Conservation (phyloP, 2,797 vertebrate genomes). For the Clarias pachynema region DNA sequence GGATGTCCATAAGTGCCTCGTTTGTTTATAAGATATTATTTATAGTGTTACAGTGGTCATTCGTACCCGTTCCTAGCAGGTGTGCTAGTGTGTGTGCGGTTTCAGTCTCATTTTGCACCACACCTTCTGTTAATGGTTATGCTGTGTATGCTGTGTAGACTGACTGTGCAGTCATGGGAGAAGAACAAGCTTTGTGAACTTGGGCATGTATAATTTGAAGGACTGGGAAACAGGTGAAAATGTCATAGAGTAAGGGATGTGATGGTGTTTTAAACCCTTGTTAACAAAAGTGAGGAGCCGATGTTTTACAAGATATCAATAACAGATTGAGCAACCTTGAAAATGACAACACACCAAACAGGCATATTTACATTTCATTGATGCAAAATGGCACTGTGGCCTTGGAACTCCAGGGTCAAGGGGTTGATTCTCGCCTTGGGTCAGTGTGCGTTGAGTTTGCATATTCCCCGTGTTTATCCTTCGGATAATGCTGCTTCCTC, state of each 20-base stretch:
- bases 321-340: neutral
- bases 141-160: neutral
- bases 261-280: neutral
- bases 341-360: neutral
- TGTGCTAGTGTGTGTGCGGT: neutral
- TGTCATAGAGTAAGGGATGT: neutral
- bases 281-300: neutral
- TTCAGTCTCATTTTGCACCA: slow-evolving; percentile 9
- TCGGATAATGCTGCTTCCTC: too few relatives aligned
- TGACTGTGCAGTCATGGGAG: neutral
- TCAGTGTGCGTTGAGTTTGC: too few relatives aligned
- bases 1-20: neutral
- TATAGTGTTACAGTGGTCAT: neutral
- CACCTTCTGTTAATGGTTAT: neutral
- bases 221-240: neutral
- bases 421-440: too few relatives aligned
- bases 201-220: neutral
- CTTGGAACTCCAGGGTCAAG: too few relatives aligned
- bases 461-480: too few relatives aligned
- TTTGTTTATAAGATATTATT: neutral
- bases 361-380: neutral
- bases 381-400: too few relatives aligned
- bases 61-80: neutral
- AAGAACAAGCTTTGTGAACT: neutral
- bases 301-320: neutral